A percentile compares a stretch with the other conserved stretches of the same genome.
Evolutionary conservation across 2,888 invertebrate species (phyloP).

Genomic region (Aplocera efformata): DNA sequence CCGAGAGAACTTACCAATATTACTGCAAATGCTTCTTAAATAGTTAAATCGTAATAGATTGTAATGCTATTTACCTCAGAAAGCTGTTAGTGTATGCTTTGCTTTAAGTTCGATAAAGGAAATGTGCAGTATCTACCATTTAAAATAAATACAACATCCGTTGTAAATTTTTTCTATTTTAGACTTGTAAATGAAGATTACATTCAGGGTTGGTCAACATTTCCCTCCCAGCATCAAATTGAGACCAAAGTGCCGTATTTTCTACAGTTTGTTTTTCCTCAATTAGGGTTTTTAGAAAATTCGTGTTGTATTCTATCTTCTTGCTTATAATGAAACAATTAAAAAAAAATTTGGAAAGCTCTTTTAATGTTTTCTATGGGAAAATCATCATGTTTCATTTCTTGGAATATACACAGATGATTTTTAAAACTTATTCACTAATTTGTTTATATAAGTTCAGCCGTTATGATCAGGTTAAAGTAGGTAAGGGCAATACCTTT

Average conservation of each 20-base stretch:
- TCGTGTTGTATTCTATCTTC: conserved; percentile 2
- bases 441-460: no score
- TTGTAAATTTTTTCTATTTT: conserved; percentile 7
- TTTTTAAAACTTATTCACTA: no score
- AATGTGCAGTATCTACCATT: no score
- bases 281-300: conserved; percentile 12
- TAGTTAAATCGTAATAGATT: conserved; percentile 40
- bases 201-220: conserved; percentile 12
- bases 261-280: conserved; percentile 15
- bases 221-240: conserved; percentile 8
- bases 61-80: not conserved
- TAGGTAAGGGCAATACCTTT: no score
- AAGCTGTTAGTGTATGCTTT: no score
- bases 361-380: no score
- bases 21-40: conserved; percentile 55
- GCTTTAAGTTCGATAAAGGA: no score
- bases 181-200: conserved; percentile 12
- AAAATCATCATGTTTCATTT: no score
- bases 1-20: conserved; percentile 54
- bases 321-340: no score
- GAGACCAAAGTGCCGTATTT: conserved; percentile 12
- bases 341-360: no score
- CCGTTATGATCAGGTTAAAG: no score
- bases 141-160: not conserved
- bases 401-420: no score